Evolutionary conservation across 2,888 invertebrate species (phyloP).

Genomic region (Polyommatus iphigenia): DNA sequence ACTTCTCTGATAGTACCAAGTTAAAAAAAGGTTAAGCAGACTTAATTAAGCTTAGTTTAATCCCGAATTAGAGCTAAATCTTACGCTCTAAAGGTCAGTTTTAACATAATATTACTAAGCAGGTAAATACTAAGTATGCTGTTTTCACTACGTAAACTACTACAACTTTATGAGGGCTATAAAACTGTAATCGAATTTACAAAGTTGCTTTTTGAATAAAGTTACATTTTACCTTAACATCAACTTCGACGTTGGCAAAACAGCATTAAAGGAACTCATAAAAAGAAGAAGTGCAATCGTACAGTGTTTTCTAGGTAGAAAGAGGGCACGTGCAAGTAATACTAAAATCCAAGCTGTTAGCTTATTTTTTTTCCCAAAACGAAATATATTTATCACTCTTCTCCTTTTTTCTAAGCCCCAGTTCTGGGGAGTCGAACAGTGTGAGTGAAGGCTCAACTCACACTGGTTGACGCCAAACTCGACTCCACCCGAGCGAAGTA

Average conservation of each 20-base stretch:
- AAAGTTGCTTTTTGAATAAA: background rate
- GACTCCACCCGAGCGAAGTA: too few species aligned
- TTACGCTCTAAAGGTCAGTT: background rate
- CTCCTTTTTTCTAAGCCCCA: too few species aligned
- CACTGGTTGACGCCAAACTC: too few species aligned
- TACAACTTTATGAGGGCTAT: background rate
- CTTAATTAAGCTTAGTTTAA: background rate
- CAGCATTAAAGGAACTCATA: background rate
- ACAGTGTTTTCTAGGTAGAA: too few species aligned
- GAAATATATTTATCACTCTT: too few species aligned
- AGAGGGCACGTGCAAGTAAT: too few species aligned
- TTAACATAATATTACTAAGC: background rate
- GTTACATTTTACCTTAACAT: background rate
- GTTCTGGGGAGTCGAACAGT: too few species aligned
- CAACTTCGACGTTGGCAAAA: background rate
- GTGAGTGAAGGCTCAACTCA: too few species aligned
- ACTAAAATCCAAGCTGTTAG: too few species aligned
- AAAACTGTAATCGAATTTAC: background rate
- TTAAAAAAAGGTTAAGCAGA: background rate
- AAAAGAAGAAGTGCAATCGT: background rate
- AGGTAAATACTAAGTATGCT: background rate
- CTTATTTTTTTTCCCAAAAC: too few species aligned
- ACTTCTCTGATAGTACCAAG: too few species aligned
- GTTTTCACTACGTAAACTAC: background rate
- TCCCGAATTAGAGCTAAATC: background rate